Percentiles rank a stretch among this genome's conserved stretches.
Evolutionary conservation across 2,113 vertebrate species (phyloP).

Genomic region (Pluvianellus socialis): DNA sequence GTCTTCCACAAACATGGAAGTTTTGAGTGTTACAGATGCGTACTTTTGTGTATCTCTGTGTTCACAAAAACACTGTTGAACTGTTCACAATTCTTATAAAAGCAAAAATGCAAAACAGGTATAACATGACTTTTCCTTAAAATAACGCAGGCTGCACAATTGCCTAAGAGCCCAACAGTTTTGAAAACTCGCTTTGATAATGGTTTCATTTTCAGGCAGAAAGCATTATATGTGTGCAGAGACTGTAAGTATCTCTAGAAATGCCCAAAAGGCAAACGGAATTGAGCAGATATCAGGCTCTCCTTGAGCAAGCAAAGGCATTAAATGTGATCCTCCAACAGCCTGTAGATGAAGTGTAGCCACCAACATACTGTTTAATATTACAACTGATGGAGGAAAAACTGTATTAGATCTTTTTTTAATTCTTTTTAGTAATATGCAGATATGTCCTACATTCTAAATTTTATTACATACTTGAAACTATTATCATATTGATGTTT

Average conservation of each 20-base stretch:
- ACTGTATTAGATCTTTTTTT: not conserved
- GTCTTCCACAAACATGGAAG: not conserved
- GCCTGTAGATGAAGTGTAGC: not conserved
- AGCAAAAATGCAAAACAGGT: not conserved
- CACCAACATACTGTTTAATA: not conserved
- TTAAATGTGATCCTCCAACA: not conserved
- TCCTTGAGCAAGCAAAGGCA: not conserved
- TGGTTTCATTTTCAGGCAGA: not conserved
- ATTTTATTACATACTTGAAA: not conserved
- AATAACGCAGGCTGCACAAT: not conserved
- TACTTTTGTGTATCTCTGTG: not conserved
- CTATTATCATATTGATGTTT: not conserved
- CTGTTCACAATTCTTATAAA: not conserved
- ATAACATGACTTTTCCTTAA: not conserved
- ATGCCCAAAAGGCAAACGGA: not conserved
- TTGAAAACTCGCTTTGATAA: not conserved
- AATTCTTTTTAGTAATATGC: not conserved
- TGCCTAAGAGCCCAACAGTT: not conserved
- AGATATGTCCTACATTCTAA: not conserved
- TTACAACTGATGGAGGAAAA: not conserved
- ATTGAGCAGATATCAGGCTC: conserved; percentile 13
- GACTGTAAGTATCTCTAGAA: not conserved
- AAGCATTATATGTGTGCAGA: not conserved
- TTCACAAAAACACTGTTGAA: not conserved
- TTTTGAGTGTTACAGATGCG: not conserved